These are phyloP conservation scores for Epizoanthus rinbou DNA, from an alignment of 92 coral and sea anemone species.

Conservation along the genomic window DNA sequence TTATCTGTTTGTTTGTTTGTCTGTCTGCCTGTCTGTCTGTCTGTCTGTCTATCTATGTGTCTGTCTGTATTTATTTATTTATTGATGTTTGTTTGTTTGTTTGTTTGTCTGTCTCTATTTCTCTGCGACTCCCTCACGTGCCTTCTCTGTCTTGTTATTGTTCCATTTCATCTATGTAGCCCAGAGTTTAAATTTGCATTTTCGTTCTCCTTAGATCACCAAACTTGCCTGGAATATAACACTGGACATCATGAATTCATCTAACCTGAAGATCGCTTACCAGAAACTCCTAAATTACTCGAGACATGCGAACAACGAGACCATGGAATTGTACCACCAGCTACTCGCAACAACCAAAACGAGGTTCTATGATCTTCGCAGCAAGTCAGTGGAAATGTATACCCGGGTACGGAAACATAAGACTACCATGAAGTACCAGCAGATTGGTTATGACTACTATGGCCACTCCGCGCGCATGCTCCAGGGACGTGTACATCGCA, in stretches of 20 bases:
- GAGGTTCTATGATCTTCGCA: slow-evolving; percentile 58
- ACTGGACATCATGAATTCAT: slow-evolving; percentile 70
- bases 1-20: no score
- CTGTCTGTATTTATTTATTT: no score
- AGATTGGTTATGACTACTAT: slow-evolving; percentile 60
- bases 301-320: slow-evolving; percentile 56
- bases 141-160: no score
- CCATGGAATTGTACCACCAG: slow-evolving; percentile 51
- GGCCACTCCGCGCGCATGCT: slow-evolving; percentile 68
- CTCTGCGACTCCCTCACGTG: no score
- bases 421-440: slow-evolving; percentile 54
- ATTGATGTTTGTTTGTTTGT: no score
- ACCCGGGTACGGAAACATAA: slow-evolving; percentile 57
- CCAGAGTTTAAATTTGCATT: background rate
- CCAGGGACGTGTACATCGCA: slow-evolving; percentile 58
- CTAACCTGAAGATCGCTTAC: slow-evolving; percentile 50
- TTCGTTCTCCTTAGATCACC: slow-evolving; percentile 9
- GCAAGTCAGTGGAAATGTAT: slow-evolving; percentile 59
- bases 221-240: slow-evolving; percentile 54
- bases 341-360: slow-evolving; percentile 42
- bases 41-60: no score
- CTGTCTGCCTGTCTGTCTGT: no score
- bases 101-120: no score
- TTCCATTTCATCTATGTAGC: background rate
- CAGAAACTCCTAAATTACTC: slow-evolving; percentile 59